Percentiles rank a stretch among this genome's conserved stretches.
Conservation (phyloP, 2,113 vertebrate species). For the Fukomys damarensis region DNA sequence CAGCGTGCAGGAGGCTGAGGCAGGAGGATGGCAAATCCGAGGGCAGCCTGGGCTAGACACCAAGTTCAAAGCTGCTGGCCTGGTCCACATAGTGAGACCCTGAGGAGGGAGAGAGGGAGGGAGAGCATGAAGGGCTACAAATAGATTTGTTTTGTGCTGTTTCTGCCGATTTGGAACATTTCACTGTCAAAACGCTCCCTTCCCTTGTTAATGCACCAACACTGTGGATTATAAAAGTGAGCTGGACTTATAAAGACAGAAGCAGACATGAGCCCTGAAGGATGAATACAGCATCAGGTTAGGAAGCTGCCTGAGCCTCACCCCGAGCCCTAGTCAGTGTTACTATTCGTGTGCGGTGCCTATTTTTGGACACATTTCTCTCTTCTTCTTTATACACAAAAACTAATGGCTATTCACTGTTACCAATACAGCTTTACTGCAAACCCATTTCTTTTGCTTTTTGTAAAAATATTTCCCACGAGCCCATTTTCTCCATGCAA, state of each 20-base stretch:
- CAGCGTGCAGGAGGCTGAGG: background rate
- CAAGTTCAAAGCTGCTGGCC: background rate
- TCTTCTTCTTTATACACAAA: background rate
- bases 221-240: background rate
- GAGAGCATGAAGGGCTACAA: background rate
- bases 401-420: background rate
- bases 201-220: background rate
- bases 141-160: background rate
- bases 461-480: constrained; percentile 5
- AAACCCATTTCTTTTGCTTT: background rate
- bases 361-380: background rate
- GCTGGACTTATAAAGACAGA: background rate
- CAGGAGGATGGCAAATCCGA: background rate
- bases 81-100: no score
- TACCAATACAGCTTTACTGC: background rate
- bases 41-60: background rate
- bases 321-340: accelerated
- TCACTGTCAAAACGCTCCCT: background rate
- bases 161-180: background rate
- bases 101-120: background rate
- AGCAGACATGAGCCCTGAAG: background rate
- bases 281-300: background rate
- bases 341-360: background rate
- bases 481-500: background rate
- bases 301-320: accelerated